Evolutionary conservation across 1,140 invertebrate genomes (phyloP), one percentile per base, ranked within the genome.

Genomic region (Drosophila varians): DNA sequence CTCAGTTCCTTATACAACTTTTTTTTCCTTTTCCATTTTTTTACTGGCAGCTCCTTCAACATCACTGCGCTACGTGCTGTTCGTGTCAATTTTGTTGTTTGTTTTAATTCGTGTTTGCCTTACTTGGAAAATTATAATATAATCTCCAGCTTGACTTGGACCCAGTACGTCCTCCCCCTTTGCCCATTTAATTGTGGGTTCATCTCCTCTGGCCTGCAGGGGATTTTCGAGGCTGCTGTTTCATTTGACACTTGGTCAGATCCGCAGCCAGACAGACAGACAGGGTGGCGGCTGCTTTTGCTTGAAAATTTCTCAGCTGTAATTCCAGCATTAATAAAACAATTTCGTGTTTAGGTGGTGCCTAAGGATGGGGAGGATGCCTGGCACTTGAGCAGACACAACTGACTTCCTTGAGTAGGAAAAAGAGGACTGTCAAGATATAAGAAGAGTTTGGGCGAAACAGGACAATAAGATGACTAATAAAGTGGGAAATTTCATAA

Each of bases 121-220:
- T 86, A 80, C 80, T 86, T 74, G 76, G 80, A 73, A 84, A 87
- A 86, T 86, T 86, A 86, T 87, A 86, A 87, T 87, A 86, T 86
- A 86, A 86, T 73, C 69, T 72, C 46, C 69, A 38, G 40, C 66
- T 53, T 73, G 48, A 36, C 46, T 46, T 23, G 62, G 34, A 38
- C 25, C 26, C n/a, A n/a, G n/a, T n/a, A n/a, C n/a, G n/a, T n/a
- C n/a, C n/a, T n/a, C n/a, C n/a, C n/a, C n/a, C n/a, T n/a, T n/a
- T n/a, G n/a, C n/a, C n/a, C n/a, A n/a, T n/a, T n/a, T n/a, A n/a
- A n/a, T n/a, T n/a, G n/a, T n/a, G n/a, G n/a, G n/a, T n/a, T n/a
- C n/a, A n/a, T n/a, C n/a, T n/a, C n/a, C n/a, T n/a, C n/a, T 51
- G 66, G 38, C 36, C 31, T 18, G 28, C 4, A 28, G 60, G 56